phyloP scores from a whole-genome alignment of 2,113 vertebrate genomes.

The Megaptera novaeangliae region DNA sequence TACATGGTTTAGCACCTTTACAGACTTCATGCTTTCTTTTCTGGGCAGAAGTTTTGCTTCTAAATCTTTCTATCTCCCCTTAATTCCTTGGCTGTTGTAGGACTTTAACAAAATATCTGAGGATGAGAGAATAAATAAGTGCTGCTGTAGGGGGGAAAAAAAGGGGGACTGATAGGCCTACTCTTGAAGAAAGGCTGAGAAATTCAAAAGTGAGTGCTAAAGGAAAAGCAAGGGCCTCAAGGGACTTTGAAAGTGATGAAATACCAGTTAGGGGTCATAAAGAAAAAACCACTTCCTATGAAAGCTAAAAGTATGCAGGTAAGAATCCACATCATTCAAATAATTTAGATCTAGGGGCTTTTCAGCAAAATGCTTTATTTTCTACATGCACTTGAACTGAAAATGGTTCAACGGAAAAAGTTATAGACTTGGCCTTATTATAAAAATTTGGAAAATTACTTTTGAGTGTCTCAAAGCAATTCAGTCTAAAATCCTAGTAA shows the following conservation, averaged over 20 bases:
- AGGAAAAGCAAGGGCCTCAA: background rate
- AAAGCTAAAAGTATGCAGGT: background rate
- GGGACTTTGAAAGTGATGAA: conserved; percentile 18
- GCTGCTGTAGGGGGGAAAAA: background rate
- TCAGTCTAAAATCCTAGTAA: conserved; percentile 38
- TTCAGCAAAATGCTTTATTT: conserved; percentile 47
- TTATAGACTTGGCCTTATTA: conserved; percentile 33
- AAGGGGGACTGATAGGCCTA: background rate
- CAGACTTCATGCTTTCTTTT: background rate
- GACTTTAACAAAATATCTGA: background rate
- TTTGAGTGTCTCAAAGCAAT: conserved; percentile 63
- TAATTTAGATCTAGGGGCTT: background rate
- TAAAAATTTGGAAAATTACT: conserved; percentile 66
- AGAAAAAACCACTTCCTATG: background rate
- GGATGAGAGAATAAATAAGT: background rate
- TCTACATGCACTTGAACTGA: conserved; percentile 15
- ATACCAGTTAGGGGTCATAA: background rate
- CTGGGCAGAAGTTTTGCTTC: background rate
- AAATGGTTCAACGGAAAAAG: background rate
- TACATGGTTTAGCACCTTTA: background rate
- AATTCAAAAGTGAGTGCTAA: background rate
- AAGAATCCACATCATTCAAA: background rate
- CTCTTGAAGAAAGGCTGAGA: background rate
- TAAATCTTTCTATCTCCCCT: background rate
- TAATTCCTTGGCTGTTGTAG: background rate